These are phyloP conservation scores for Sminthopsis crassicaudata DNA, from an alignment of 2,113 vertebrate genomes.

Conservation along the genomic window DNA sequence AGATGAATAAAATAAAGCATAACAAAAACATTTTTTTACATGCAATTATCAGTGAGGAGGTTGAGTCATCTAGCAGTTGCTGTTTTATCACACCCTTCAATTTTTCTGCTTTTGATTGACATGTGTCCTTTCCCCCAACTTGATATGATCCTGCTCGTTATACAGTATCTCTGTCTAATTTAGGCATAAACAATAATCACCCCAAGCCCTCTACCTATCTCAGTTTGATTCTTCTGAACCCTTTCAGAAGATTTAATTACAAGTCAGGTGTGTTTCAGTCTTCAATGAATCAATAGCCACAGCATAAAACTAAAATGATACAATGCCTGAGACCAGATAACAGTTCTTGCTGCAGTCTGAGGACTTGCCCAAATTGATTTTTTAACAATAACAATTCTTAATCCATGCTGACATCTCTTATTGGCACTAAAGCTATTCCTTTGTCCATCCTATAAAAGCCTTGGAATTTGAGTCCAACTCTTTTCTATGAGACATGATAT, in stretches of 20 bases:
- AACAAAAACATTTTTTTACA: background rate
- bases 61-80: background rate
- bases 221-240: background rate
- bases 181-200: background rate
- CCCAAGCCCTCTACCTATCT: background rate
- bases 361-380: slow-evolving; percentile 18
- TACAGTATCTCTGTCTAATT: background rate
- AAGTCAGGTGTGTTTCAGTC: background rate
- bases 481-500: background rate
- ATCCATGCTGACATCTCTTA: background rate
- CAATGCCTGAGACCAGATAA: background rate
- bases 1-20: background rate
- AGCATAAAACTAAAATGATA: background rate
- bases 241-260: background rate
- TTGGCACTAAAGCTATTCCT: background rate
- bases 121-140: background rate
- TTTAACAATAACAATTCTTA: background rate
- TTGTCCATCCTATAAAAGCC: background rate
- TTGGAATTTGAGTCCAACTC: background rate
- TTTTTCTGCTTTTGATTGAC: background rate
- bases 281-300: background rate
- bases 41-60: background rate
- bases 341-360: background rate
- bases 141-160: background rate
- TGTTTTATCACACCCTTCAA: background rate